A percentile compares a stretch with the other conserved stretches of the same genome.
Conservation (phyloP, 92 coral and sea anemone species). For the Parazoanthus swiftii region DNA sequence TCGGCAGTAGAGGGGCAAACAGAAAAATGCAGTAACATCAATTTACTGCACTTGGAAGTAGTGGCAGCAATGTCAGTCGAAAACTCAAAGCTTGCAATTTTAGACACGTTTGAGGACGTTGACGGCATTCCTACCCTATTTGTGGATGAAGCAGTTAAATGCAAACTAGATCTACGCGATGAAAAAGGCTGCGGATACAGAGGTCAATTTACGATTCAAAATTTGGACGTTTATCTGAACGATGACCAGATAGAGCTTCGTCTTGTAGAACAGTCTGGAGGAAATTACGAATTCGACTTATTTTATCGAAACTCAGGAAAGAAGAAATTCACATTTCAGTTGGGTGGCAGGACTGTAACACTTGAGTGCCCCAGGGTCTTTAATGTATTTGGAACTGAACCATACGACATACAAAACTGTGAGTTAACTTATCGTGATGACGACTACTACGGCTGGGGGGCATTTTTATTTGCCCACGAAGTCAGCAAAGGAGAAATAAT, state of each 20-base stretch:
- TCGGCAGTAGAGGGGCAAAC: neutral
- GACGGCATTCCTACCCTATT: slow-evolving; percentile 11
- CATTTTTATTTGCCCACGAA: neutral
- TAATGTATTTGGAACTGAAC: slow-evolving; percentile 5
- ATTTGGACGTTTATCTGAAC: slow-evolving; percentile 8
- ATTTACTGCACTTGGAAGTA: neutral
- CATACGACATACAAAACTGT: slow-evolving; percentile 31
- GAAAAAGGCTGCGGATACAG: neutral
- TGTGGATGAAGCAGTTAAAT: neutral
- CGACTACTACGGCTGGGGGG: neutral
- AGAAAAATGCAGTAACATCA: neutral
- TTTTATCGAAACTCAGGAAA: slow-evolving; percentile 2
- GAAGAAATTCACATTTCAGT: neutral
- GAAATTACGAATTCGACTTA: neutral
- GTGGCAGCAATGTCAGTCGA: slow-evolving; percentile 16
- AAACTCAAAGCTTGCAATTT: slow-evolving; percentile 3
- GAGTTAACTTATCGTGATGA: neutral
- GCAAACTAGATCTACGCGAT: slow-evolving; percentile 29
- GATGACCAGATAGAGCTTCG: neutral
- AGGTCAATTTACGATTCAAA: slow-evolving; percentile 5
- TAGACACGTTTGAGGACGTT: neutral
- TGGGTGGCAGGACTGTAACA: neutral
- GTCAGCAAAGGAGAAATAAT: slow-evolving; percentile 6
- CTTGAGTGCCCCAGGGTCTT: slow-evolving; percentile 12
- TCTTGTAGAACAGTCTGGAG: neutral